Evolutionary conservation across 2,888 invertebrate genomes (phyloP).

Genomic region (Drosophila kambysellisi): DNA sequence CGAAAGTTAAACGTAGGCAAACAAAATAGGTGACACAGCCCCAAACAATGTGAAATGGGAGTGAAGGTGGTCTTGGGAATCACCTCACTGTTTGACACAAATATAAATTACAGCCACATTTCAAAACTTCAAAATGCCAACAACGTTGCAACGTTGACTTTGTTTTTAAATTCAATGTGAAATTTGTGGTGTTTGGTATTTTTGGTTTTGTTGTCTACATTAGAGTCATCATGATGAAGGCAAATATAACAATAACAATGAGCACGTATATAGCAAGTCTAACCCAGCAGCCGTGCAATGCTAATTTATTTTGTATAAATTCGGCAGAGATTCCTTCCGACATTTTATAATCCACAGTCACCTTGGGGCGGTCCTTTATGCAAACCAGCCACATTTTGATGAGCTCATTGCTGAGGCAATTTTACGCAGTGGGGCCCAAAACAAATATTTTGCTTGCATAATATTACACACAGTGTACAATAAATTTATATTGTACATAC

Average conservation of each 20-base stretch:
- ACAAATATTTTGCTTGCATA: conserved; percentile 70
- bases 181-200: conserved; percentile 5
- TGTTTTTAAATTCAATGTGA: conserved; percentile 39
- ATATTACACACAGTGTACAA: conserved; percentile 47
- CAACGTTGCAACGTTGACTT: conserved; percentile 47
- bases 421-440: conserved; percentile 50
- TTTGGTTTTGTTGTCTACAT: conserved; percentile 1
- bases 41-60: conserved; percentile 4
- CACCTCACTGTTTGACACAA: conserved; percentile 12
- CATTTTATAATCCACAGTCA: conserved; percentile 60
- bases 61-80: not conserved
- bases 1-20: conserved; percentile 67
- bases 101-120: conserved; percentile 49
- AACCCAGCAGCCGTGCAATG: conserved; percentile 50
- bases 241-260: conserved; percentile 43
- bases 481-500: conserved; percentile 33
- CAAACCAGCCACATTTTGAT: conserved; percentile 63
- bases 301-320: conserved; percentile 72
- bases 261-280: conserved; percentile 19
- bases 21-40: conserved; percentile 44
- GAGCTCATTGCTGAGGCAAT: conserved; percentile 68
- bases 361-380: conserved; percentile 26
- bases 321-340: conserved; percentile 66
- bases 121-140: conserved; percentile 59
- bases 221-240: conserved; percentile 34